Evolutionary conservation across 2,888 invertebrate species (phyloP), one percentile per base, ranked within the genome.

Genomic region (Coelopa pilipes): DNA sequence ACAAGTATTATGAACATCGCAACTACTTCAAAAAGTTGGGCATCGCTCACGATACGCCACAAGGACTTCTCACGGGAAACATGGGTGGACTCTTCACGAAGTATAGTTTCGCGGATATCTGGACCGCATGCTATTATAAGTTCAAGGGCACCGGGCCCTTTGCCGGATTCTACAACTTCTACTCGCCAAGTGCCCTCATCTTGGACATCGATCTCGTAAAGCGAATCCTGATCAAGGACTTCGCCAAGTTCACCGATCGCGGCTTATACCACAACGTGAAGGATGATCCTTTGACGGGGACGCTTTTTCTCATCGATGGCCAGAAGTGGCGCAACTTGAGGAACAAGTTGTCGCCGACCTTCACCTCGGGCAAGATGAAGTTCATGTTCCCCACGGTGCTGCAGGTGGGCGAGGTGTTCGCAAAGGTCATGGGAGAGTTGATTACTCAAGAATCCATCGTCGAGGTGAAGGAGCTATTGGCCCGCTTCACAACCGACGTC

Each of bases 401-500:
- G 0, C 76, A 77, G 12, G 79, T 84, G 53, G 74, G 77, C 1
- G 66, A 80, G 1, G 76, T 78, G 12, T 73, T 85, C 0, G 59
- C 75, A 0, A 62, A 57, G 3, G 80, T 80, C 13, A 46, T 85
- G 13, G 67, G 59, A 0, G 70, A 81, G 3, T 63, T 77, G 72
- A 74, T 77, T 5, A 63, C 73, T 0, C 74, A 78, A 50, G 72
- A 70, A 0, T 12, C 78, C 0, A 49, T 62, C 5, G 34, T 88
- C 83, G 88, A 89, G 70, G 77, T 88, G 3, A 86, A 85, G 75
- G 88, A 88, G 12, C 75, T 87, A 1, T 80, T 86, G 70, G 85
- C 86, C 0, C 83, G 87, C 17, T 89, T 85, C 72, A 88, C 89
- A 1, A 88, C 88, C 9, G 89, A 90, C 78, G 88, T 89, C 0